Evolutionary conservation across 2,888 invertebrate species (phyloP), one percentile per base, ranked within the genome.

Genomic region (Dynastes maya): DNA sequence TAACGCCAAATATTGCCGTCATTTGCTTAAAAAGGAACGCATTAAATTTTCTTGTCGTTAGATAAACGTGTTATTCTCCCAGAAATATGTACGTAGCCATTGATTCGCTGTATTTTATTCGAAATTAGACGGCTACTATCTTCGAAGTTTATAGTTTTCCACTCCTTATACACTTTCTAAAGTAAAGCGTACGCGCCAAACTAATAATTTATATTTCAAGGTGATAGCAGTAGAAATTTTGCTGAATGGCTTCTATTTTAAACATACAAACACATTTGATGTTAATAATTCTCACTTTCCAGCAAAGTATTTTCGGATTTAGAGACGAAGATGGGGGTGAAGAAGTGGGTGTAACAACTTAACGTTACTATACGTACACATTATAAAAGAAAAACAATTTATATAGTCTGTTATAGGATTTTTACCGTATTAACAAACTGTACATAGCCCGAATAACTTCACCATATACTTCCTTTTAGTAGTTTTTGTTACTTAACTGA

Each of bases 201-300:
- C 32, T 51, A 53, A 53, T 51, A 53, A 53, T 16, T 58, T 72
- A 58, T 72, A 72, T 37, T 58, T 22, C 51, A 55, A 72, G 58
- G 72, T 72, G 72, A 72, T 72, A 72, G 72, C 51, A 51, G n/a
- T 72, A 72, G 72, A 72, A 72, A 72, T 72, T 72, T 58, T 72
- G 45, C 51, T 58, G 40, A 72, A 58, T 58, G 40, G 61, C 37
- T 72, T 37, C 40, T 22, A 72, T 58, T 71, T 70, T 37, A 16
- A 58, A 40, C 61, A 58, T 32, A 58, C 40, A 22, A 58, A 55
- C 16, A 37, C 40, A 11, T 53, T 53, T 61, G 58, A 58, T 72
- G 58, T 72, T 55, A 72, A 72, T 58, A 51, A 22, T 72, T 58
- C 40, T 58, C 58, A 58, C 58, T 72, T 72, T 72, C 72, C 72